Percentiles rank a stretch among this genome's conserved stretches.
Evolutionary conservation across 30 jellyfish, hydroid and myxozoan genomes (phyloP).

Genomic region (Aurelia aurita): DNA sequence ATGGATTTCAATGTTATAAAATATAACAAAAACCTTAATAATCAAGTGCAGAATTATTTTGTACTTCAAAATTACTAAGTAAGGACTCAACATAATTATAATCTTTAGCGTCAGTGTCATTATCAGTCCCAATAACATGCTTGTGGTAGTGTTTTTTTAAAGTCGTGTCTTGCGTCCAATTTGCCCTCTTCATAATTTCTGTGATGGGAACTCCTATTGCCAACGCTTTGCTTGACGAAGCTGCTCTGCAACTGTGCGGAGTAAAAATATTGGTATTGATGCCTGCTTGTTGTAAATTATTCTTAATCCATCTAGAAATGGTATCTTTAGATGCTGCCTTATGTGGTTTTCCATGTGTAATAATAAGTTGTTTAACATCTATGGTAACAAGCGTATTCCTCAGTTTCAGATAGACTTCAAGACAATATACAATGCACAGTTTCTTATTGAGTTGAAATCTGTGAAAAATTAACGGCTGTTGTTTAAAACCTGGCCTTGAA

Average conservation of each 20-base stretch:
- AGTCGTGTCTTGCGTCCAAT: constrained; percentile 27
- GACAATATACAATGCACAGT: constrained; percentile 19
- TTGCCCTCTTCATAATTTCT: constrained; percentile 20
- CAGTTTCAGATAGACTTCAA: not conserved
- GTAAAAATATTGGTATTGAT: constrained; percentile 3
- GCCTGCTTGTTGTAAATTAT: constrained; percentile 1
- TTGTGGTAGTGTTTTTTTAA: constrained; percentile 4
- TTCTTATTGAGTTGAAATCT: constrained; percentile 17
- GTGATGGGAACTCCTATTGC: constrained; percentile 1
- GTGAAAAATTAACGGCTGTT: not conserved
- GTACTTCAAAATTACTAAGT: not conserved
- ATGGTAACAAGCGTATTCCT: constrained; percentile 2
- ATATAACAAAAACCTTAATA: not conserved
- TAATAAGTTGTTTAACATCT: not conserved
- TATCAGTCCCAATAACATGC: constrained; percentile 10
- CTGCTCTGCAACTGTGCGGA: constrained; percentile 44
- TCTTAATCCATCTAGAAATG: constrained; percentile 9
- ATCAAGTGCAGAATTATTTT: not conserved
- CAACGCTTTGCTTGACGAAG: constrained; percentile 31
- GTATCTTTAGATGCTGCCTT: constrained; percentile 29
- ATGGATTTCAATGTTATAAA: not conserved
- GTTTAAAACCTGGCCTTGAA: constrained; percentile 38
- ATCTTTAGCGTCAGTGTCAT: not conserved
- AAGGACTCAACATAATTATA: too few species aligned
- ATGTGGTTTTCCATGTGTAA: constrained; percentile 13